Base-by-base conservation (phyloP, 2,797 vertebrate genomes). In the Neosalanx taihuensis region DNA sequence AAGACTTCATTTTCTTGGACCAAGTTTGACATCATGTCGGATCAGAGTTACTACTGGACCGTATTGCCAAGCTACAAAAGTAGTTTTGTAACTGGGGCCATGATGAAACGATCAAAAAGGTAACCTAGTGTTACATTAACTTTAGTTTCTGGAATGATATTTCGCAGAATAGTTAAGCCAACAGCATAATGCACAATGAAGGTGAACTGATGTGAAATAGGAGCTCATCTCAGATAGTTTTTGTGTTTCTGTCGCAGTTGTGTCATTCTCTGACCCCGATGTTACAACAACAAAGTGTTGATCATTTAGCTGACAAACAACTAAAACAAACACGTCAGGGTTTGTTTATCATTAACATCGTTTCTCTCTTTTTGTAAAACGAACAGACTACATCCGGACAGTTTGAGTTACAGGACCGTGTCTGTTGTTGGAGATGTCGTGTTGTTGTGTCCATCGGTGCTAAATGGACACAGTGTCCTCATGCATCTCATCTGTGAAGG, bases 21-120 rank as follows among this genome's bases (percentile, higher is more conserved):
- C 23, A 67, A 31, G 71, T 85, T 76, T 60, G 64, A 57, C 17
- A 68, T 66, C 84, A 93, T 93, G 92, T 90, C 90, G 29, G 92
- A 93, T 85, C 92, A 90, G 49, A 92, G 89, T 82, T 91, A 92
- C 79, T 93, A 93, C n/a, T 93, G 92, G 92, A 93, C 92, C 64
- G 90, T 93, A 72, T 70, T 92, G 82, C 91, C 92, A 67, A 93
- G 92, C 88, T 92, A 93, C 85, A 93, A 93, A 87, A 92, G 89
- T 74, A 92, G 89, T 83, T 92, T 93, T 81, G 90, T 93, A 68
- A 89, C 90, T 4, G 92, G 92, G 71, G 91, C 88, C 59, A 91
- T 91, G 89, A 90, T 93, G 88, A 93, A 91, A 75, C 82, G 92
- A 74, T 84, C 91, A 0, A 93, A 90, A 79, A 81, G 92, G 92